These are phyloP conservation scores for Orthosia gothica DNA, from an alignment of 2,888 invertebrate species.

Conservation along the genomic window DNA sequence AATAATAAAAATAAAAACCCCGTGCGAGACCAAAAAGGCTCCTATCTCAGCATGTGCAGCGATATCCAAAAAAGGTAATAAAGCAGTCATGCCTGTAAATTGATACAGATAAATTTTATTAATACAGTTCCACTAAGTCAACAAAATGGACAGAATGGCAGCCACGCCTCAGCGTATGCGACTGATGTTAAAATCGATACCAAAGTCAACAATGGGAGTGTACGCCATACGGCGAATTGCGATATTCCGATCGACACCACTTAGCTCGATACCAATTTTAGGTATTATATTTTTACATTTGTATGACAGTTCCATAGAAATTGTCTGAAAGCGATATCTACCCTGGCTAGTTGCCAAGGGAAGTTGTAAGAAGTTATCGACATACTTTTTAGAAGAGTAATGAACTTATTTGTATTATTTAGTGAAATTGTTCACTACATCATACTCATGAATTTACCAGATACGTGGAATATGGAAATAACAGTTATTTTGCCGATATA, in stretches of 20 bases:
- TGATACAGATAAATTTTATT: too few relatives aligned
- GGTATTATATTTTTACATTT: not conserved
- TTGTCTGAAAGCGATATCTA: not conserved
- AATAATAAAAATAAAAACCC: too few relatives aligned
- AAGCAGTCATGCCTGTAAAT: too few relatives aligned
- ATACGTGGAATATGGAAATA: not conserved
- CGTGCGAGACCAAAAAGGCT: too few relatives aligned
- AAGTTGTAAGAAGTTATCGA: slow-evolving; percentile 26
- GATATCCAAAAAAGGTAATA: too few relatives aligned
- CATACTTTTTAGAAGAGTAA: slow-evolving; percentile 18
- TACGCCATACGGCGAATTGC: slow-evolving; percentile 16
- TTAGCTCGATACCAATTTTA: not conserved
- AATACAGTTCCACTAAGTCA: too few relatives aligned
- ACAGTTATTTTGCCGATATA: not conserved
- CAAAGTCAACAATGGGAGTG: slow-evolving; percentile 17
- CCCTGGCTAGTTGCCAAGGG: slow-evolving; percentile 36
- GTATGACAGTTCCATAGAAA: not conserved
- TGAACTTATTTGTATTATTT: slow-evolving; percentile 3
- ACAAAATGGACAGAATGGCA: not conserved
- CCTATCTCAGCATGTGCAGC: too few relatives aligned
- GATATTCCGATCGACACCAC: slow-evolving; percentile 33
- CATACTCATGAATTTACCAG: not conserved
- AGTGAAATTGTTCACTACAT: not conserved
- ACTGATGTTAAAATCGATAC: slow-evolving; percentile 31
- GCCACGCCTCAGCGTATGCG: not conserved